A percentile compares a stretch with the other conserved stretches of the same genome.
Conservation (phyloP, 2,113 vertebrate genomes). For the Talpa occidentalis region DNA sequence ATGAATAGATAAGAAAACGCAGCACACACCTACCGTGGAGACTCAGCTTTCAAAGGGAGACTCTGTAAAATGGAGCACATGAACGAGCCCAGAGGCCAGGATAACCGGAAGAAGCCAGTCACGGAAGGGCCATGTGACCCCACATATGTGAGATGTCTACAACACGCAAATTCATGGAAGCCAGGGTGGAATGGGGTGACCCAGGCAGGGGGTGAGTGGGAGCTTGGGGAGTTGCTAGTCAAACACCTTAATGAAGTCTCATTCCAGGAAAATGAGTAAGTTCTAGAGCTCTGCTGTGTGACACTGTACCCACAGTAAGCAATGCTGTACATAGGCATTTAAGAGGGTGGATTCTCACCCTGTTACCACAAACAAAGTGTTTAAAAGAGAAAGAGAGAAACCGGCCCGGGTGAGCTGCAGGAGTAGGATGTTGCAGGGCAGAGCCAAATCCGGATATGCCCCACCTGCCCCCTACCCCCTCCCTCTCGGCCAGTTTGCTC, state of each 20-base stretch:
- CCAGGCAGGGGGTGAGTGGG: neutral
- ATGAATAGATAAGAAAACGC: neutral
- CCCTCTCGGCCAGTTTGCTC: neutral
- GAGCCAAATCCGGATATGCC: neutral
- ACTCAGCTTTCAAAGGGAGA: neutral
- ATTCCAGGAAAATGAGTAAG: neutral
- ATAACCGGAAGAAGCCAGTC: neutral
- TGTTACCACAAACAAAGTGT: neutral
- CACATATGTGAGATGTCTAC: fast-evolving
- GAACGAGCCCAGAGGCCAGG: neutral
- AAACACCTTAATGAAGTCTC: neutral
- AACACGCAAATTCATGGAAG: too few relatives aligned
- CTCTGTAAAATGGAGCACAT: neutral
- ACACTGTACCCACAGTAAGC: neutral
- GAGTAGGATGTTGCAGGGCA: neutral
- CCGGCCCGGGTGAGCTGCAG: fast-evolving
- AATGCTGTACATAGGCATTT: neutral
- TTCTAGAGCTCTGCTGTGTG: neutral
- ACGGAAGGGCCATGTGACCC: neutral
- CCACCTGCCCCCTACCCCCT: neutral
- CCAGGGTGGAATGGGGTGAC: neutral
- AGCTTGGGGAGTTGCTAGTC: neutral
- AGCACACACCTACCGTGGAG: too few relatives aligned
- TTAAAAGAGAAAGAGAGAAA: neutral
- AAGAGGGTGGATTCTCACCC: too few relatives aligned